Evolutionary conservation across 1,140 invertebrate genomes (phyloP).

Genomic region (Periplaneta americana): DNA sequence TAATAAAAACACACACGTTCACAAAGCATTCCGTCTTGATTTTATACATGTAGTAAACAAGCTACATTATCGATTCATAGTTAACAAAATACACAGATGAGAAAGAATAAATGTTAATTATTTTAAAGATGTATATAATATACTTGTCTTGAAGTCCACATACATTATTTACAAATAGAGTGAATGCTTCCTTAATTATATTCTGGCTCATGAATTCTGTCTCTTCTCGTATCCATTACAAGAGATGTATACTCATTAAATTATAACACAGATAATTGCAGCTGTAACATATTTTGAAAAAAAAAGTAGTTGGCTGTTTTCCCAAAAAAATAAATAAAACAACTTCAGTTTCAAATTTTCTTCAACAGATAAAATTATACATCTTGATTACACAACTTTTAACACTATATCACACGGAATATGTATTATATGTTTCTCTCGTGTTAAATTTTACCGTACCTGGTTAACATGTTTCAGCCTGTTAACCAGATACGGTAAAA

Average conservation of each 20-base stretch:
- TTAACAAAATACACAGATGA: background rate
- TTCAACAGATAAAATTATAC: no score
- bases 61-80: background rate
- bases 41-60: background rate
- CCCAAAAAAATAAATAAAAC: no score
- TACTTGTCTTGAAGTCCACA: background rate
- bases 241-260: background rate
- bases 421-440: no score
- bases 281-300: no score
- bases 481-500: no score
- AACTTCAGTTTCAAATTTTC: no score
- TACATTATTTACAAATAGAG: background rate
- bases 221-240: background rate
- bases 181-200: background rate
- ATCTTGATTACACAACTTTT: no score
- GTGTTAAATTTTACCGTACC: no score
- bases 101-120: background rate
- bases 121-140: background rate
- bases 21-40: background rate
- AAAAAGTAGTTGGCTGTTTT: no score
- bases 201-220: background rate
- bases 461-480: no score
- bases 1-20: background rate
- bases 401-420: no score
- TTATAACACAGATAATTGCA: background rate